Base-by-base conservation (phyloP, 2,113 vertebrate species). In the Xenopus laevis region DNA sequence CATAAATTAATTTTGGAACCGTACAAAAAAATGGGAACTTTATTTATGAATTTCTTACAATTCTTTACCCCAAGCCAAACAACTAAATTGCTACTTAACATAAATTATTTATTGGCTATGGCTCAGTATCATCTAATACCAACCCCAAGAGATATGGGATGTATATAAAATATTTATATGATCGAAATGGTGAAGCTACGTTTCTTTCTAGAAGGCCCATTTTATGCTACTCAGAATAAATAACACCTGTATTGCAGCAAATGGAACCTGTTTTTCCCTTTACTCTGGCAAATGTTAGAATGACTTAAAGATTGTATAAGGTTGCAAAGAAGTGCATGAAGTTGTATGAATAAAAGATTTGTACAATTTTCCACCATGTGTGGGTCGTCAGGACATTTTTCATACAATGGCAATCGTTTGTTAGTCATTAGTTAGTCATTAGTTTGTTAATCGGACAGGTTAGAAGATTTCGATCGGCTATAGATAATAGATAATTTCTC, bases 91-190 rank as follows among this genome's bases (percentile, higher is more conserved):
- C 93, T 95, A 92, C 93, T 95, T 93, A 91, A 86, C 92, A 98
- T 98, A 95, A 97, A 98, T 98, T 94, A 98, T 96, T 94, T 94
- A 98, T 97, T 87, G 92, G 90, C 84, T 86, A 86, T 92, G 92
- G 91, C 92, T 96, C 92, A 88, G 92, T 93, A 93, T 89, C 87
- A 89, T 93, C 87, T 90, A 93, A 88, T 91, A 82, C 92, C 91
- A 27, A 27, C 90, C 75, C 92, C 90, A 76, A 86, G 91, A 92
- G 92, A 90, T 90, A 89, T 83, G 85, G 86, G 86, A 92, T 87
- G n/a, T n/a, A 93, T 93, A 93, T 93, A 92, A 93, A 93, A 93
- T 91, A 93, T 93, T 93, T 93, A 93, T 85, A 84, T 84, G 83
- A 89, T 86, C 89, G 89, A 85, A 86, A 81, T 91, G 84, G 71